Evolutionary conservation across 2,888 invertebrate species (phyloP).

Genomic region (Anticlea derivata): DNA sequence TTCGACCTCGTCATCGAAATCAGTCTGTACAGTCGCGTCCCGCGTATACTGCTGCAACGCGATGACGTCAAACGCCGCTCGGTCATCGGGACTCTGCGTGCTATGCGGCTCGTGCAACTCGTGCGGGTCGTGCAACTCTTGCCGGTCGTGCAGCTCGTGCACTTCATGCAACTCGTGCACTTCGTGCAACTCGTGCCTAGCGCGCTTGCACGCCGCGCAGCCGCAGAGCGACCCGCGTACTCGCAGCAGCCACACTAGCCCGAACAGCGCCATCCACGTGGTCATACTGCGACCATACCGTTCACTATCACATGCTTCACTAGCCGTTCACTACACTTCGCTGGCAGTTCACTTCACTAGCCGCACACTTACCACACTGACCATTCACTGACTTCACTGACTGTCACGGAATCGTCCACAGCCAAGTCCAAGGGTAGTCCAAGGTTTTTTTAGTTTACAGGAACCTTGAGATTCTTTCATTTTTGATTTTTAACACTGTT

Average conservation of each 20-base stretch:
- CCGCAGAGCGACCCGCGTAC: slow-evolving; percentile 91
- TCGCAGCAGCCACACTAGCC: slow-evolving; percentile 92
- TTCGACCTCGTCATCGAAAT: slow-evolving; percentile 74
- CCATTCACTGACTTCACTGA: no score
- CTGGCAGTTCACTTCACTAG: slow-evolving; percentile 2
- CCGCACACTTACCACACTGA: no score
- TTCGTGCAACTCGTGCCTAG: slow-evolving; percentile 61
- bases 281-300: slow-evolving; percentile 75
- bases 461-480: no score
- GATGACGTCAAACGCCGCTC: slow-evolving; percentile 74
- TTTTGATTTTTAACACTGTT: no score
- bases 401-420: no score
- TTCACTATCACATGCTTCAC: slow-evolving; percentile 59
- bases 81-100: slow-evolving; percentile 48
- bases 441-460: no score
- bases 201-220: slow-evolving; percentile 87
- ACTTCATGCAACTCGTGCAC: slow-evolving; percentile 50
- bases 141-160: slow-evolving; percentile 31
- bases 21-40: slow-evolving; percentile 80
- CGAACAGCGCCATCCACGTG: slow-evolving; percentile 92
- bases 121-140: slow-evolving; percentile 16
- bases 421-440: no score
- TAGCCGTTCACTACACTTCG: slow-evolving; percentile 31
- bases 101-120: slow-evolving; percentile 15
- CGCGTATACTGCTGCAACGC: slow-evolving; percentile 74